Conservation (phyloP, 23 tunicate genomes). For the Botrylloides violaceus region DNA sequence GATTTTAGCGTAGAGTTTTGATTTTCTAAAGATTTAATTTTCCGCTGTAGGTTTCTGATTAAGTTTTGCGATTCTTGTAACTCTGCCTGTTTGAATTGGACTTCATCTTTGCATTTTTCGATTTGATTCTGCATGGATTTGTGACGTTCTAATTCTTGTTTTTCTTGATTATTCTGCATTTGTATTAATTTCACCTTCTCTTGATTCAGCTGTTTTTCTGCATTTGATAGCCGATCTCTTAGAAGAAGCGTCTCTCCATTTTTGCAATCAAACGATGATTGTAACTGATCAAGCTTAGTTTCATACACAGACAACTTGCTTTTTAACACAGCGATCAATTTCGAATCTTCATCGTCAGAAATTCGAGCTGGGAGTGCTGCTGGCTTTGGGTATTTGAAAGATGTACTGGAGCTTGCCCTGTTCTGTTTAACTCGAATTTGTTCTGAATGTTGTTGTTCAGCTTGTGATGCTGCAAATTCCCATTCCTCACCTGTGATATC, state of each 20-base stretch:
- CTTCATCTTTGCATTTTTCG: conserved; percentile 43
- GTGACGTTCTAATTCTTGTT: not conserved
- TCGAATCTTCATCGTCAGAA: not conserved
- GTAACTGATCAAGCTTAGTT: not conserved
- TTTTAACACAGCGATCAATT: not conserved
- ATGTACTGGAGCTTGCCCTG: too few species aligned
- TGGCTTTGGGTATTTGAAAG: not conserved
- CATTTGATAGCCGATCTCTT: conserved; percentile 5
- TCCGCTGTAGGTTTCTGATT: conserved; percentile 38
- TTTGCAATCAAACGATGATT: not conserved
- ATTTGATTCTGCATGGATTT: conserved; percentile 20
- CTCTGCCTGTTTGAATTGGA: conserved; percentile 65
- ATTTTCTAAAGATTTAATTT: conserved; percentile 27
- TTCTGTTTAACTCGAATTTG: not conserved
- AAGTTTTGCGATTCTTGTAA: conserved; percentile 51
- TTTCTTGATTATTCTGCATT: conserved; percentile 3
- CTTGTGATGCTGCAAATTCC: conserved; percentile 24
- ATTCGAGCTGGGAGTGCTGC: not conserved
- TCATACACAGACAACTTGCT: not conserved
- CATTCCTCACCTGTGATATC: conserved; percentile 24
- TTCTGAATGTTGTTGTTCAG: not conserved
- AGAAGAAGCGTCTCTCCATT: conserved; percentile 16
- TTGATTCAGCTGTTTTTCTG: conserved; percentile 8
- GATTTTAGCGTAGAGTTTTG: conserved; percentile 11
- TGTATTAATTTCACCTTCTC: conserved; percentile 3